Evolutionary conservation across 2,113 vertebrate genomes (phyloP).

Genomic region (Periophthalmus modestus): DNA sequence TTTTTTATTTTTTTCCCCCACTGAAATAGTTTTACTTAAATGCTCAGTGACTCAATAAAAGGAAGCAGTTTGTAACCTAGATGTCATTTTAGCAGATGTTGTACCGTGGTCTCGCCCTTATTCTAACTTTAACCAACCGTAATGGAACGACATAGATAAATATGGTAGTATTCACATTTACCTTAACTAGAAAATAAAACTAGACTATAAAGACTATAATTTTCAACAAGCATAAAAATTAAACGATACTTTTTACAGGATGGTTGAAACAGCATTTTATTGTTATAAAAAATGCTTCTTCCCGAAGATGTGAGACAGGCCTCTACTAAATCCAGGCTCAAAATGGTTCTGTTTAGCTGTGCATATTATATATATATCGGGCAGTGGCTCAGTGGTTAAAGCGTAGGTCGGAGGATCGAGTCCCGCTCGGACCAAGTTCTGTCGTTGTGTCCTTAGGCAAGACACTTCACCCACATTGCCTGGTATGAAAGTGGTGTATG

Average conservation of each 20-base stretch:
- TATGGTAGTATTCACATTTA: background rate
- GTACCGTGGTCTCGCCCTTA: conserved; percentile 39
- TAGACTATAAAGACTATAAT: background rate
- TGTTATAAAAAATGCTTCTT: no score
- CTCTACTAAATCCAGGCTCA: no score
- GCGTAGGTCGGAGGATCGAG: no score
- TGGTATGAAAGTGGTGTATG: no score
- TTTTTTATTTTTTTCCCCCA: conserved; percentile 65
- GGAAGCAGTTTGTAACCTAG: conserved; percentile 77
- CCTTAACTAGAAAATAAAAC: background rate
- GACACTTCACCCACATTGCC: no score
- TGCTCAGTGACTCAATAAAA: conserved; percentile 69
- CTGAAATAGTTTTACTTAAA: conserved; percentile 70
- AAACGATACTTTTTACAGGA: background rate
- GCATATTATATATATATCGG: no score
- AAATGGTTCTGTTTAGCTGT: no score
- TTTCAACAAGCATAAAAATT: background rate
- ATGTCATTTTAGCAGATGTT: conserved; percentile 54
- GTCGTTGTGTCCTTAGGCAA: no score
- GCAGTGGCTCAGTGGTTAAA: no score
- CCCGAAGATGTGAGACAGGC: no score
- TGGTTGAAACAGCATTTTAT: background rate
- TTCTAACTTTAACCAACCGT: conserved; percentile 22
- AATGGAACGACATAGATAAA: conserved; percentile 14
- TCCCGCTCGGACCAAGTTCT: no score